Evolutionary conservation across 53 echinoderm and acorn worm species (phyloP).

Genomic region (Zoroaster sp.): DNA sequence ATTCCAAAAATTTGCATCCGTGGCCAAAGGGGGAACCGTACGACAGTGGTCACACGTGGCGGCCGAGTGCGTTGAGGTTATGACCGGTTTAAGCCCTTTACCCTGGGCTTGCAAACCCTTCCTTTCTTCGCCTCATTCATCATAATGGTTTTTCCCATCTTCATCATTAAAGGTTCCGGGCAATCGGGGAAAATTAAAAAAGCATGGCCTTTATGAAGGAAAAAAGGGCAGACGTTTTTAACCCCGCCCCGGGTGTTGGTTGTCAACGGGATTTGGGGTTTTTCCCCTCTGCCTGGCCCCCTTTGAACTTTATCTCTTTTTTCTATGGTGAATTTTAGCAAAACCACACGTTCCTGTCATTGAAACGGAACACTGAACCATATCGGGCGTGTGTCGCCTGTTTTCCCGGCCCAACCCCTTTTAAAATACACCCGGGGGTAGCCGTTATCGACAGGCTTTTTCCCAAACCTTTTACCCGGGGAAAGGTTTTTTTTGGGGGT

Average conservation of each 20-base stretch:
- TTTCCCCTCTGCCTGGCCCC: conserved; percentile 78
- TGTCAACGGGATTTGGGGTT: conserved; percentile 72
- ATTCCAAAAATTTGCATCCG: conserved; percentile 34
- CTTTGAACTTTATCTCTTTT: conserved; percentile 68
- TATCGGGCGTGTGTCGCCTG: conserved; percentile 63
- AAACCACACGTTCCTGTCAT: background rate
- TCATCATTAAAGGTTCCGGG: conserved; percentile 66
- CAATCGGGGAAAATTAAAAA: conserved; percentile 53
- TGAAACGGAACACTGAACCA: conserved; percentile 16
- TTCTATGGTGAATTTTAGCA: conserved; percentile 18
- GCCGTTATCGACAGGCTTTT: conserved; percentile 72
- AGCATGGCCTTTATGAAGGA: conserved; percentile 66
- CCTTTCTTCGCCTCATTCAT: conserved; percentile 69
- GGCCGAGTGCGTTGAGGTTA: conserved; percentile 47
- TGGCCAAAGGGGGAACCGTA: conserved; percentile 60
- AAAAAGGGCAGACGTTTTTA: conserved; percentile 66
- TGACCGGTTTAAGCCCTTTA: conserved; percentile 19
- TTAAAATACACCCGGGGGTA: conserved; percentile 67
- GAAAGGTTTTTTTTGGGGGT: conserved; percentile 42
- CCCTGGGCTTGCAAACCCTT: conserved; percentile 62
- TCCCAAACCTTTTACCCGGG: conserved; percentile 64
- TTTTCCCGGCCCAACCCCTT: conserved; percentile 69
- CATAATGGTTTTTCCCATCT: conserved; percentile 60
- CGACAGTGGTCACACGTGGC: conserved; percentile 33
- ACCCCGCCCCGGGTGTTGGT: conserved; percentile 81